phyloP scores from a whole-genome alignment of 2,888 invertebrate species.

The Lypha dubia region DNA sequence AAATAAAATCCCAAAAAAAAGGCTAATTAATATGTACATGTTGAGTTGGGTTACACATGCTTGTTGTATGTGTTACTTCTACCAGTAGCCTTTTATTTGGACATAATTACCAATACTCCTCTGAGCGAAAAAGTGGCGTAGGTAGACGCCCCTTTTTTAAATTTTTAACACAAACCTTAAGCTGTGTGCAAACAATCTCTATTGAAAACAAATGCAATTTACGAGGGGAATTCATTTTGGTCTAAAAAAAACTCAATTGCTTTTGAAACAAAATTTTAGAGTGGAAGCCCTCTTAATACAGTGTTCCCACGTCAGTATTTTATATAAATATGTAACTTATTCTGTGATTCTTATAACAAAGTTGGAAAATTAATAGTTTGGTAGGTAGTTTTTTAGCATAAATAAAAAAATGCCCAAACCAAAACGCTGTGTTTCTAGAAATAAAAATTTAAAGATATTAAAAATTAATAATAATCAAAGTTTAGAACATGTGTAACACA shows the following conservation, averaged over 20 bases:
- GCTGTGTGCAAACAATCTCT: neutral
- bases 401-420: too few relatives aligned
- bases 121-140: conserved; percentile 69
- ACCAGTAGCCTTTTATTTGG: conserved; percentile 74
- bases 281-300: conserved; percentile 18
- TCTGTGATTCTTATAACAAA: too few relatives aligned
- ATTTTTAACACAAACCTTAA: conserved; percentile 4
- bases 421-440: too few relatives aligned
- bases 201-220: neutral
- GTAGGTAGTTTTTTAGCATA: too few relatives aligned
- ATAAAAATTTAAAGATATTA: too few relatives aligned
- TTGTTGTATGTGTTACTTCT: conserved; percentile 22
- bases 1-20: conserved; percentile 73
- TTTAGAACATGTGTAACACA: too few relatives aligned
- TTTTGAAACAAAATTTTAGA: neutral
- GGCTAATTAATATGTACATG: conserved; percentile 76
- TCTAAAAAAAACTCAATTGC: conserved; percentile 52
- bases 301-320: neutral
- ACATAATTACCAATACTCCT: conserved; percentile 74
- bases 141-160: conserved; percentile 67
- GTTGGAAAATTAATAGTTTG: too few relatives aligned
- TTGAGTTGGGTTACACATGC: conserved; percentile 72
- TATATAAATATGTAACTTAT: too few relatives aligned
- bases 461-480: too few relatives aligned
- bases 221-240: conserved; percentile 17